phyloP scores from a whole-genome alignment of 2,888 invertebrate genomes.

The Dicyrtomina minuta region DNA sequence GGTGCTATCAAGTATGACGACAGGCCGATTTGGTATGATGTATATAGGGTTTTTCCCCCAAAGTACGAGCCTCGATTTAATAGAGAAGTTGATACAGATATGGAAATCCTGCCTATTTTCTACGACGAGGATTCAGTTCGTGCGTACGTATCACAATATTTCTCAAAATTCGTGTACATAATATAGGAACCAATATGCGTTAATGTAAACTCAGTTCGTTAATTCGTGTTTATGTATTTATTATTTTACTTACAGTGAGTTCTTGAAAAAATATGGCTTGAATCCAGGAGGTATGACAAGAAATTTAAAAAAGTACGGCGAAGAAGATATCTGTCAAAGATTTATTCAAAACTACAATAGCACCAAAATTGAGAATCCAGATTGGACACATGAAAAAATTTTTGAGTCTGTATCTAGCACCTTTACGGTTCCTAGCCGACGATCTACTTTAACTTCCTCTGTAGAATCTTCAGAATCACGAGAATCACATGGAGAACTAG shows the following conservation, averaged over 20 bases:
- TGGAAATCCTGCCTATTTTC: conserved; percentile 69
- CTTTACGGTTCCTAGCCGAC: conserved; percentile 55
- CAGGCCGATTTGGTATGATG: conserved; percentile 88
- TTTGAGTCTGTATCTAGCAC: conserved; percentile 60
- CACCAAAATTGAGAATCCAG: conserved; percentile 61
- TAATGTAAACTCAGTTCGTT: background rate
- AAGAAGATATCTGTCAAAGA: conserved; percentile 40
- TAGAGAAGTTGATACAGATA: conserved; percentile 62
- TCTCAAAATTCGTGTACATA: conserved; percentile 1
- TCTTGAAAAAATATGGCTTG: conserved; percentile 55
- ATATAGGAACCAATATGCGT: background rate
- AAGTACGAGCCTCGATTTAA: conserved; percentile 76
- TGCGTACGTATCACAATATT: conserved; percentile 82
- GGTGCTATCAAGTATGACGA: conserved; percentile 79
- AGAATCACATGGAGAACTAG: background rate
- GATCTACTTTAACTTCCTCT: background rate
- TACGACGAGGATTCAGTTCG: conserved; percentile 80
- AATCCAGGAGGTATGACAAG: conserved; percentile 43
- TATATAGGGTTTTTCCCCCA: conserved; percentile 90
- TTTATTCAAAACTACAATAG: conserved; percentile 66
- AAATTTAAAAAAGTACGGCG: conserved; percentile 33
- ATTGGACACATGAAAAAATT: conserved; percentile 61
- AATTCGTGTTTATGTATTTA: no score
- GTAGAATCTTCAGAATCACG: background rate
- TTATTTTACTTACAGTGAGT: conserved; percentile 58